Conservation (phyloP, 2,113 vertebrate genomes). For the Etheostoma spectabile region DNA sequence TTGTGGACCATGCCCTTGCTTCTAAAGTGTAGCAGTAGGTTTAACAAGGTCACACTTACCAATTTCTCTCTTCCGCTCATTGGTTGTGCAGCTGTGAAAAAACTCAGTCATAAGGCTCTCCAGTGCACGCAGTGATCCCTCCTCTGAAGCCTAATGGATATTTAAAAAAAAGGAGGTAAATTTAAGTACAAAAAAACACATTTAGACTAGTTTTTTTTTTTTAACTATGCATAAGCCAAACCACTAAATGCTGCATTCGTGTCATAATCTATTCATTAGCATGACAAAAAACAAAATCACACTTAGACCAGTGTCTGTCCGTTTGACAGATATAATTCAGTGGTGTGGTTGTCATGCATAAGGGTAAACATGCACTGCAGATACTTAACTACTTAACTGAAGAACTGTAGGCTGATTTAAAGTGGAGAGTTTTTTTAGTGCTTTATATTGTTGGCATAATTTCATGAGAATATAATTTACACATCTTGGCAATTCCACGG, state of each 20-base stretch:
- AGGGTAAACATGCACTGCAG: neutral
- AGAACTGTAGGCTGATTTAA: neutral
- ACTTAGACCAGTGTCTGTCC: neutral
- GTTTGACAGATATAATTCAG: neutral
- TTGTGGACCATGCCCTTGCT: neutral
- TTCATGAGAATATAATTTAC: neutral
- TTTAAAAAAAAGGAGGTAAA: slow-evolving; percentile 2
- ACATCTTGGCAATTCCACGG: neutral
- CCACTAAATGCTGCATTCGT: neutral
- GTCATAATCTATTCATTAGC: neutral
- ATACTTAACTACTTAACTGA: neutral
- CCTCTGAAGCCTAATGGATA: slow-evolving; percentile 90
- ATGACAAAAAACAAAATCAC: neutral
- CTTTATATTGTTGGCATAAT: neutral
- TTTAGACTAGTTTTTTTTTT: neutral
- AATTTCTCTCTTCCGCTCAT: slow-evolving; percentile 97
- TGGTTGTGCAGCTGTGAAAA: slow-evolving; percentile 97
- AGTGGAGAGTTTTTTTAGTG: neutral
- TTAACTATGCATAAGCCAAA: neutral
- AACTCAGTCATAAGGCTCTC: slow-evolving; percentile 99
- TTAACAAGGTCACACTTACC: slow-evolving; percentile 83
- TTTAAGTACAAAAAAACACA: neutral
- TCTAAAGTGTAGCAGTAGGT: neutral
- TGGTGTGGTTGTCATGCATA: neutral
- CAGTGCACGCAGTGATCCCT: slow-evolving; percentile 92